Evolutionary conservation across 2,888 invertebrate species (phyloP).

Genomic region (Hemistola chrysoprasaria): DNA sequence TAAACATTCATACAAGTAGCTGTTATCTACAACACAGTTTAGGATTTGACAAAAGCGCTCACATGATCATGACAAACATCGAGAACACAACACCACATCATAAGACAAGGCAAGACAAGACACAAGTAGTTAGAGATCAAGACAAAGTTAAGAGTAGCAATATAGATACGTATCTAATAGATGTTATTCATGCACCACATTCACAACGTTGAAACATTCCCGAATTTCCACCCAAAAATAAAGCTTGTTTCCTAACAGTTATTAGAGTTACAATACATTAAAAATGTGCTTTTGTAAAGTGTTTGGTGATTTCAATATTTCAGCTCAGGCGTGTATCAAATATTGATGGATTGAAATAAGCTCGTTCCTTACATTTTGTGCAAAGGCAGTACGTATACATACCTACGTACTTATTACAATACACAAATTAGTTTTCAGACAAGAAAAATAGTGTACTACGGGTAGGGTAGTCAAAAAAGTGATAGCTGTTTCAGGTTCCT

Average conservation of each 20-base stretch:
- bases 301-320: slow-evolving; percentile 7
- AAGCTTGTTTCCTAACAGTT: slow-evolving; percentile 41
- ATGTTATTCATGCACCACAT: slow-evolving; percentile 82
- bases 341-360: slow-evolving; percentile 34
- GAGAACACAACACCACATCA: slow-evolving; percentile 74
- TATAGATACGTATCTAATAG: no score
- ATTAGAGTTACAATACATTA: no score
- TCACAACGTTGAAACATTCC: slow-evolving; percentile 40
- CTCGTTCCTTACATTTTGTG: slow-evolving; percentile 32
- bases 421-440: no score
- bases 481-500: no score
- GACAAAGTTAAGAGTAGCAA: no score
- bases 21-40: slow-evolving; percentile 31
- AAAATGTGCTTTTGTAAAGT: slow-evolving; percentile 12
- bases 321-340: slow-evolving; percentile 2
- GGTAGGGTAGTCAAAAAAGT: no score
- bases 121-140: slow-evolving; percentile 38
- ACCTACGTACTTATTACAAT: slow-evolving; percentile 24
- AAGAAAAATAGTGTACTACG: no score
- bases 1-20: slow-evolving; percentile 15
- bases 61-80: slow-evolving; percentile 48
- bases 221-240: slow-evolving; percentile 21
- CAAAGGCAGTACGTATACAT: slow-evolving; percentile 26
- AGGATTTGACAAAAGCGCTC: slow-evolving; percentile 68
- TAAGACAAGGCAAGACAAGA: slow-evolving; percentile 51